Conservation (phyloP, 2,113 vertebrate species). For the Nymphicus hollandicus region DNA sequence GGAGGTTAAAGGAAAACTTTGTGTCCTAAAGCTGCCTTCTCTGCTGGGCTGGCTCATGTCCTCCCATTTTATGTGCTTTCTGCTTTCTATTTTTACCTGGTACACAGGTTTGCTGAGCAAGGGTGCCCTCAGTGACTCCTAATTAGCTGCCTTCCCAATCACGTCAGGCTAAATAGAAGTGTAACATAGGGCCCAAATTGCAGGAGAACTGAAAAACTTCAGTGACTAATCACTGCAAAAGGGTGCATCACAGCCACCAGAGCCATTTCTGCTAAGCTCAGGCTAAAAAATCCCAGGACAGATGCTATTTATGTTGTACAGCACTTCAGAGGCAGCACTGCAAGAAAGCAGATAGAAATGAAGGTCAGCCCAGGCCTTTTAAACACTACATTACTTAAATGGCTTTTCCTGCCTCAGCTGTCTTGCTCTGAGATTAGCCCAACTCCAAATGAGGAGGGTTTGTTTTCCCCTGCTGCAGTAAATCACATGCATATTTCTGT, state of each 20-base stretch:
- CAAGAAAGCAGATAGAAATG: conserved; percentile 50
- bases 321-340: conserved; percentile 40
- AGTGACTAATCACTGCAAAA: conserved; percentile 15
- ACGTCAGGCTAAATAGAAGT: not conserved
- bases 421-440: conserved; percentile 58
- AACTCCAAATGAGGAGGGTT: not conserved
- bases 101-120: conserved; percentile 14
- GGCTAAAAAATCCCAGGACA: conserved; percentile 53
- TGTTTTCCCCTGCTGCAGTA: not conserved
- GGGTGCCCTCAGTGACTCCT: not conserved
- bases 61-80: not conserved
- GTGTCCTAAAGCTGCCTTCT: not conserved
- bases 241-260: not conserved
- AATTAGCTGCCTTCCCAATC: not conserved
- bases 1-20: not conserved
- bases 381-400: conserved; percentile 56
- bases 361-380: conserved; percentile 58
- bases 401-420: conserved; percentile 66
- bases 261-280: conserved; percentile 51
- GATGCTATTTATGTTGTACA: conserved; percentile 48
- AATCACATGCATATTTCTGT: conserved; percentile 11
- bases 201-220: conserved; percentile 27
- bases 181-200: conserved; percentile 11
- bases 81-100: conserved; percentile 7
- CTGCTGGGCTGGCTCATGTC: not conserved